Conservation (phyloP, 2,113 vertebrate species). For the Chrysemys picta region DNA sequence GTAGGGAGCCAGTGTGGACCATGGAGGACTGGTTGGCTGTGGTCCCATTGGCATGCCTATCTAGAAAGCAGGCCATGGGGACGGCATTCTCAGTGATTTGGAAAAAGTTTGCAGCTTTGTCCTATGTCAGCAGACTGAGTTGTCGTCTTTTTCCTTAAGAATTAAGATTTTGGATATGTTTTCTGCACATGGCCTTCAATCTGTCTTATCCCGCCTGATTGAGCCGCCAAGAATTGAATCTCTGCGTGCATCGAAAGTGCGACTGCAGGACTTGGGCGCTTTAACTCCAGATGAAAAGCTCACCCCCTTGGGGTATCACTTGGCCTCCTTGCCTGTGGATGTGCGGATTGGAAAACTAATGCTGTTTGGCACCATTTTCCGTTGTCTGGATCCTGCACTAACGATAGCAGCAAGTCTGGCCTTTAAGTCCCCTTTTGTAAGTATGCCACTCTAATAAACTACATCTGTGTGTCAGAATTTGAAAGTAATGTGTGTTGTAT, state of each 20-base stretch:
- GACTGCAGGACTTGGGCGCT: slow-evolving; percentile 92
- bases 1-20: not conserved
- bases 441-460: slow-evolving; percentile 55
- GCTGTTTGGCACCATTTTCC: slow-evolving; percentile 97
- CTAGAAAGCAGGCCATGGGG: not conserved
- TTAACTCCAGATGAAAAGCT: slow-evolving; percentile 89
- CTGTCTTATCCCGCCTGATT: slow-evolving; percentile 90
- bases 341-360: slow-evolving; percentile 98
- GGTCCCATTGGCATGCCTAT: not conserved
- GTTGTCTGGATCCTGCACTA: slow-evolving; percentile 94
- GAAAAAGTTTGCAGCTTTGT: not conserved
- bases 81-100: fast-evolving
- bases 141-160: slow-evolving; percentile 70
- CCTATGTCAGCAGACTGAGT: not conserved
- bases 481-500: not conserved
- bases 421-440: slow-evolving; percentile 97
- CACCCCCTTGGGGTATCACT: slow-evolving; percentile 95
- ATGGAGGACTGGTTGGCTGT: not conserved
- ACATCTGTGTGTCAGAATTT: fast-evolving
- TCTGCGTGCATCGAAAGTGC: slow-evolving; percentile 87
- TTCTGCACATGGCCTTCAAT: slow-evolving; percentile 83
- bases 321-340: slow-evolving; percentile 96
- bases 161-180: slow-evolving; percentile 98
- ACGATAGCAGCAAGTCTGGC: slow-evolving; percentile 97
- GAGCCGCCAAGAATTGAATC: slow-evolving; percentile 88